A percentile compares a stretch with the other conserved stretches of the same genome.
phyloP scores from a whole-genome alignment of 2,888 invertebrate species.

The Amiota mariae region DNA sequence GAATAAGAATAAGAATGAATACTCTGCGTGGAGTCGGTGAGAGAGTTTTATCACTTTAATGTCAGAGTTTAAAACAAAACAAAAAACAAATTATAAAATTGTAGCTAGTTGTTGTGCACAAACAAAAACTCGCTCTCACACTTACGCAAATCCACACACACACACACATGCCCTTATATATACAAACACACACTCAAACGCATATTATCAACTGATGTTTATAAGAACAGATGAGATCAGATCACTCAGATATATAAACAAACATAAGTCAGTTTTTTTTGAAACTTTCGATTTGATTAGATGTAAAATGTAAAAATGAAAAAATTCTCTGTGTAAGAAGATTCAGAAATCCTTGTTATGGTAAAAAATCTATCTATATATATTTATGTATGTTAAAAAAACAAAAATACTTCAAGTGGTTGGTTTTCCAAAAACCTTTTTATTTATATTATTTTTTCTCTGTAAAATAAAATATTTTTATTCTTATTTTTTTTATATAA shows the following conservation, averaged over 20 bases:
- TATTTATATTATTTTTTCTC: slow-evolving; percentile 31
- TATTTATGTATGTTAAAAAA: slow-evolving; percentile 46
- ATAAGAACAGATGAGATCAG: too few relatives aligned
- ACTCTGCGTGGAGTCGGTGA: slow-evolving; percentile 65
- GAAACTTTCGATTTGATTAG: too few relatives aligned
- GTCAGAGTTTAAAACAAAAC: slow-evolving; percentile 55
- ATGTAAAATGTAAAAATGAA: background rate
- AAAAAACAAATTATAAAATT: slow-evolving; percentile 38
- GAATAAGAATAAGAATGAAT: slow-evolving; percentile 40
- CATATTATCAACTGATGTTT: slow-evolving; percentile 29
- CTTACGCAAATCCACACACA: slow-evolving; percentile 41
- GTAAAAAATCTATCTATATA: too few relatives aligned
- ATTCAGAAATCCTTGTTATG: slow-evolving; percentile 62
- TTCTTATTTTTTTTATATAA: slow-evolving; percentile 58
- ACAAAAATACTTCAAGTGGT: slow-evolving; percentile 43
- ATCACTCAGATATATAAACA: slow-evolving; percentile 35
- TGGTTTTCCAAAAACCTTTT: slow-evolving; percentile 25
- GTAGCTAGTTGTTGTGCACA: slow-evolving; percentile 68
- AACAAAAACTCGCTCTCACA: slow-evolving; percentile 34
- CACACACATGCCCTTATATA: slow-evolving; percentile 24
- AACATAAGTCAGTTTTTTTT: slow-evolving; percentile 40
- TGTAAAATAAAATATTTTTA: slow-evolving; percentile 60
- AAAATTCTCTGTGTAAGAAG: slow-evolving; percentile 36
- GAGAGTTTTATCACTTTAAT: slow-evolving; percentile 65
- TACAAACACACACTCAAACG: slow-evolving; percentile 45